These are phyloP conservation scores for Peromyscus attwateri DNA, from an alignment of 2,797 vertebrate genomes.

Conservation along the genomic window DNA sequence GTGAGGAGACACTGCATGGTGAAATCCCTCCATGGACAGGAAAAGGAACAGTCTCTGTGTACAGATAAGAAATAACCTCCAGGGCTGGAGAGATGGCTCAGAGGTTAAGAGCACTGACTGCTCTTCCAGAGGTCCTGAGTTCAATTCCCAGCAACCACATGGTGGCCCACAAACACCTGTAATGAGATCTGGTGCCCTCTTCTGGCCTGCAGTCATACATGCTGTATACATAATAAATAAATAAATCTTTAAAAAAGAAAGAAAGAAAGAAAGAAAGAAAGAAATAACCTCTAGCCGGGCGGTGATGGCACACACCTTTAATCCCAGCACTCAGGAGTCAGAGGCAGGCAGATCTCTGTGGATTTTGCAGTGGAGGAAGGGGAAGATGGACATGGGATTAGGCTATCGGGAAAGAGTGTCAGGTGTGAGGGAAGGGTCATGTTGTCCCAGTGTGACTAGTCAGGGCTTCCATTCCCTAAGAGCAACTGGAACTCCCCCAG, in stretches of 20 bases:
- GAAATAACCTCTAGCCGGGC: no score
- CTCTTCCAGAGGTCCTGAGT: no score
- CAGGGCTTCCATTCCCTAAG: background rate
- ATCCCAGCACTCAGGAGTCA: background rate
- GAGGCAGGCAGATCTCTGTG: background rate
- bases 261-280: no score
- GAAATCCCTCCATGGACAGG: background rate
- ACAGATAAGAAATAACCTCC: background rate
- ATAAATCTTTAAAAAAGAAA: no score
- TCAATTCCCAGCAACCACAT: no score
- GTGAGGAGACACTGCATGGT: background rate
- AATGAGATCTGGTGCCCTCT: no score
- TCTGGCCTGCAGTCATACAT: no score
- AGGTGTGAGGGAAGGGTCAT: accelerated
- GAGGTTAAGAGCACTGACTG: no score
- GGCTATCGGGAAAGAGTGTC: background rate
- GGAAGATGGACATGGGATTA: background rate
- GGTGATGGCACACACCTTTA: background rate
- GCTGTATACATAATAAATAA: no score
- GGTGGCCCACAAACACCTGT: no score
- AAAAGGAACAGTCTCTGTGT: background rate
- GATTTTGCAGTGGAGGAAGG: background rate
- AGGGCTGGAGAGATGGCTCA: no score
- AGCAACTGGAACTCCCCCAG: background rate
- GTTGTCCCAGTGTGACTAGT: no score